These are phyloP conservation scores for Andrena haemorrhoa DNA, from an alignment of 2,888 invertebrate genomes.

Conservation along the genomic window DNA sequence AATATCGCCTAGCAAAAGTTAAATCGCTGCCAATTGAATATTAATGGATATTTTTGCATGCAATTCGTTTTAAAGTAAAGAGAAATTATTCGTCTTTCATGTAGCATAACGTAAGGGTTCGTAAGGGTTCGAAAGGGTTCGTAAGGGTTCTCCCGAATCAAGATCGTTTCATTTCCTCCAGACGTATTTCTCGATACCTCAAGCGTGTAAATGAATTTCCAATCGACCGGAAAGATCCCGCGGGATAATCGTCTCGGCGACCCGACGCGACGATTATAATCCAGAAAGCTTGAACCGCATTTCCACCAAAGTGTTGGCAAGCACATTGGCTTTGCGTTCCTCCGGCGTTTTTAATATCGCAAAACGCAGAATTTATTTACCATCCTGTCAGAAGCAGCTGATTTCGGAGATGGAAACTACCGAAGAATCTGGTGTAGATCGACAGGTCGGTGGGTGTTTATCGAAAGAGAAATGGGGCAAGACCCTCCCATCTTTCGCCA, in stretches of 20 bases:
- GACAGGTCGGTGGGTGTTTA: constrained; percentile 39
- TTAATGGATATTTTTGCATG: too few relatives aligned
- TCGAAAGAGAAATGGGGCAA: constrained; percentile 17
- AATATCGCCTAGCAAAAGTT: too few relatives aligned
- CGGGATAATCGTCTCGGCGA: constrained; percentile 10
- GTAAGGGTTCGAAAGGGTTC: too few relatives aligned
- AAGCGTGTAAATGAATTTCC: constrained; percentile 45
- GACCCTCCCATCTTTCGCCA: not conserved
- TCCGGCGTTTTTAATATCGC: not conserved
- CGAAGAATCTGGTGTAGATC: constrained; percentile 18
- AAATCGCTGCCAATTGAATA: too few relatives aligned
- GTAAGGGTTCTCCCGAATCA: not conserved
- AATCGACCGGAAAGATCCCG: constrained; percentile 34
- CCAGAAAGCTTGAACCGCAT: constrained; percentile 4
- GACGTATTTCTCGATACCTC: constrained; percentile 21
- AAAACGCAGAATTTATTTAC: not conserved
- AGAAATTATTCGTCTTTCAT: too few relatives aligned
- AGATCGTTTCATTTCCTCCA: constrained; percentile 42
- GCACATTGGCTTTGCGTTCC: not conserved
- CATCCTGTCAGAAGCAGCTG: not conserved
- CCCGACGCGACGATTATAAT: constrained; percentile 28
- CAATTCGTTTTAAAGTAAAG: too few relatives aligned
- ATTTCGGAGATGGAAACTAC: constrained; percentile 40
- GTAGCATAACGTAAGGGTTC: too few relatives aligned
- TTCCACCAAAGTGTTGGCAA: constrained; percentile 1